Percentiles rank a stretch among this genome's conserved stretches.
Conservation (phyloP, 2,888 invertebrate species). For the Sminthurides aquaticus region DNA sequence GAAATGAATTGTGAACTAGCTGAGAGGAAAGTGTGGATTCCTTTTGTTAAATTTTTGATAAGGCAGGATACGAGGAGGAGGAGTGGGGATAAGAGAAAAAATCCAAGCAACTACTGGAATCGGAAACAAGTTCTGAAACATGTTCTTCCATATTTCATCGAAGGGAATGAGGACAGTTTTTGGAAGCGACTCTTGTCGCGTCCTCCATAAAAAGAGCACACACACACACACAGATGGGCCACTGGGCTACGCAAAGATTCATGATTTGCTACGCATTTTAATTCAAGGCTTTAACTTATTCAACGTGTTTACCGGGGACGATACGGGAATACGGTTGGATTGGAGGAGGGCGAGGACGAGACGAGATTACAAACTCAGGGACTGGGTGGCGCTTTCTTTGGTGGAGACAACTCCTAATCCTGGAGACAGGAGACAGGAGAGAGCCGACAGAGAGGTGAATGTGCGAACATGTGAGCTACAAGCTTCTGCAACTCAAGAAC, state of each 20-base stretch:
- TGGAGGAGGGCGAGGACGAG: no score
- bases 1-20: background rate
- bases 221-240: no score
- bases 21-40: background rate
- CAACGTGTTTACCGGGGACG: background rate
- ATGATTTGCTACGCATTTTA: background rate
- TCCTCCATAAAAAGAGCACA: background rate
- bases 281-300: background rate
- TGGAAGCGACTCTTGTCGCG: constrained; percentile 5
- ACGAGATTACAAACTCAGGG: no score
- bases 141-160: constrained; percentile 23
- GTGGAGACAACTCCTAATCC: no score
- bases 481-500: no score
- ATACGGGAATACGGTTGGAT: no score
- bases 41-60: background rate
- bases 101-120: constrained; percentile 18
- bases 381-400: no score
- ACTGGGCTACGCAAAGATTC: background rate
- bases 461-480: no score
- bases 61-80: constrained; percentile 4
- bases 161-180: constrained; percentile 8
- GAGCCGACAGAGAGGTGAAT: no score
- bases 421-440: no score
- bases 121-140: constrained; percentile 18
- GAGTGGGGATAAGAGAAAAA: background rate